Evolutionary conservation across 2,113 vertebrate species (phyloP), one percentile per base, ranked within the genome.

Genomic region (Eretmochelys imbricata): DNA sequence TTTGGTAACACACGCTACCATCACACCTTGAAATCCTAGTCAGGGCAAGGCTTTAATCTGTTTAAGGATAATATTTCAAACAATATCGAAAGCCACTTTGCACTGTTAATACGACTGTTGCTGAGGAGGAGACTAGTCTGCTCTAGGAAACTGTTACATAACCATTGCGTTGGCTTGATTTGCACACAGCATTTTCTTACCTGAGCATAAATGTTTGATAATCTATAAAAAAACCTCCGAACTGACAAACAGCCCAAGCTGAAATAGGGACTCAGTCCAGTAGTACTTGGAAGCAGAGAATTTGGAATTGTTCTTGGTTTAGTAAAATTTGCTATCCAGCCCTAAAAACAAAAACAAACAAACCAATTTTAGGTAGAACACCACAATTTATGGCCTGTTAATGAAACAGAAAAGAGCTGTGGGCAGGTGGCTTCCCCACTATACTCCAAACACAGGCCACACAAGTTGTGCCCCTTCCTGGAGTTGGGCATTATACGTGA

Each of bases 201-300:
- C 95, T 95, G 95, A 57, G 95, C 95, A 93, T 95, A 93, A 83
- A 96, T 89, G 42, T 92, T 94, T 46, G 95, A 94, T 62, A 96
- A 51, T 51, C 82, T 90, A 55, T 96, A 72, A 87, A 90, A 96
- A 80, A 96, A 95, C 14, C 76, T 84, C 48, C 93, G 86, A 85
- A 86, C 95, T 49, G 95, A 97, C 38, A 97, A 84, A 62, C 96
- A 95, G 62, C 95, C 94, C 49, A 95, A 50, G 80, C 87, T 94
- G 85, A 96, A 93, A 92, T 95, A 96, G 42, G 95, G 92, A 57
- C 94, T 95, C 82, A 96, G 86, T 16, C 95, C 95, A 5, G 95
- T 96, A 59, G 95, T 95, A 82, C 94, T 96, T 50, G 94, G 95
- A 46, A 97, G 79, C 59, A 97, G 89, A 57, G 91, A 92, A 89